A percentile compares a stretch with the other conserved stretches of the same genome.
phyloP scores from a whole-genome alignment of 2,888 invertebrate species.

The Smittia sp. region DNA sequence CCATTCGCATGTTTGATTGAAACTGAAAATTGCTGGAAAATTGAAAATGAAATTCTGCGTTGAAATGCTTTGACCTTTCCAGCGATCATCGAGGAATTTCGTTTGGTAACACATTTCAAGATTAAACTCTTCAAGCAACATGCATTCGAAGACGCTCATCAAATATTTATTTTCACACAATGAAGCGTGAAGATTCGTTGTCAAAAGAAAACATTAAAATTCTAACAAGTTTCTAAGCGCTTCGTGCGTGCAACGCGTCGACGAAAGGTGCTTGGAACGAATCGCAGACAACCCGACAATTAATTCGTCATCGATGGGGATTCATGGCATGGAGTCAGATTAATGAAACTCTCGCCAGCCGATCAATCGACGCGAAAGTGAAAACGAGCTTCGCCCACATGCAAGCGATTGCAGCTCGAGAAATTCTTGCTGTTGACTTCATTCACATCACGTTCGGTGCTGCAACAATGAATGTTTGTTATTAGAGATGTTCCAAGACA shows the following conservation, averaged over 20 bases:
- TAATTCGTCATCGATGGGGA: no score
- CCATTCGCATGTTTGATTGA: not conserved
- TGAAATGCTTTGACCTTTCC: slow-evolving; percentile 15
- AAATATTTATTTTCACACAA: slow-evolving; percentile 21
- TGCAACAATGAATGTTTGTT: slow-evolving; percentile 11
- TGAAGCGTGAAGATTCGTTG: not conserved
- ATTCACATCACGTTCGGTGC: slow-evolving; percentile 20
- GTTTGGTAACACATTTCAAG: not conserved
- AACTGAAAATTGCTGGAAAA: not conserved
- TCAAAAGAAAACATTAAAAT: slow-evolving; percentile 16
- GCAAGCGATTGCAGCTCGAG: not conserved
- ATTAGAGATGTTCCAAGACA: not conserved
- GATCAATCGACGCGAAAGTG: not conserved
- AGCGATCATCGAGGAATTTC: not conserved
- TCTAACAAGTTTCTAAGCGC: not conserved
- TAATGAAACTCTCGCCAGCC: slow-evolving; percentile 1
- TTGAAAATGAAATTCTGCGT: not conserved
- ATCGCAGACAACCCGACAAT: no score
- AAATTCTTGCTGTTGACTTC: not conserved
- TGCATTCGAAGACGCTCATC: not conserved
- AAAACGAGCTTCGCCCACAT: slow-evolving; percentile 11
- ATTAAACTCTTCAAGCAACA: not conserved
- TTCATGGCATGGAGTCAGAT: not conserved
- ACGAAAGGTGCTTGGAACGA: not conserved
- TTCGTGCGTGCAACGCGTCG: not conserved